Evolutionary conservation across 2,113 vertebrate species (phyloP), one percentile per base, ranked within the genome.

Genomic region (Plecturocebus donacophilus): DNA sequence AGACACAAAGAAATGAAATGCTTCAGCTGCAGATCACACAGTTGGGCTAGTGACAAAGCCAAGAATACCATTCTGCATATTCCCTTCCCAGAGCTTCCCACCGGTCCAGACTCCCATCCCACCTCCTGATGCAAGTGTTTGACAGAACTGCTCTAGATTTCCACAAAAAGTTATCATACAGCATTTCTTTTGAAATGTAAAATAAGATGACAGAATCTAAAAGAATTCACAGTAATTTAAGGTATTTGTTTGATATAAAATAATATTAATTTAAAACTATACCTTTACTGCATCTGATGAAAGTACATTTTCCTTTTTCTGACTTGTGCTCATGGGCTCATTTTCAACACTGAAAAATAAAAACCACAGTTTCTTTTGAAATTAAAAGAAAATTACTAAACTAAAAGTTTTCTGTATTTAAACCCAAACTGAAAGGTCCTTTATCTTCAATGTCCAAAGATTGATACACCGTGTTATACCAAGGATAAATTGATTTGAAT

Each of bases 291-390:
- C 88, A 84, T 98, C 96, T 97, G 98, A 97, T 73, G 97, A 98
- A 98, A 97, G 97, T 61, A 92, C 84, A 93, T 94, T 99, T 98
- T 98, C 98, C 85, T 98, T 98, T 97, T 98, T 98, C 94, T 98
- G 98, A 96, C 56, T 97, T 97, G 97, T 81, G 90, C 64, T 97
- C 96, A 96, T 58, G 88, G 97, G 89, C 91, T 98, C 98, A 23
- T 88, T 98, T 98, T 98, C 98, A 98, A 97, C 97, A 98, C 99
- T 99, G 98, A 96, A 98, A 99, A 98, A 98, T 54, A 99, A 98
- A 98, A 97, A 96, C 35, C 90, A 97, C 5, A 97, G 40, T 92
- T 94, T 94, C 42, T 52, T 95, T 64, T 97, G 40, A 94, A 97
- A 97, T 97, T 90, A 79, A 96, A 95, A 95, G 45, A 90, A 30